phyloP scores from a whole-genome alignment of 1,140 invertebrate genomes.

The Microplitis mediator region DNA sequence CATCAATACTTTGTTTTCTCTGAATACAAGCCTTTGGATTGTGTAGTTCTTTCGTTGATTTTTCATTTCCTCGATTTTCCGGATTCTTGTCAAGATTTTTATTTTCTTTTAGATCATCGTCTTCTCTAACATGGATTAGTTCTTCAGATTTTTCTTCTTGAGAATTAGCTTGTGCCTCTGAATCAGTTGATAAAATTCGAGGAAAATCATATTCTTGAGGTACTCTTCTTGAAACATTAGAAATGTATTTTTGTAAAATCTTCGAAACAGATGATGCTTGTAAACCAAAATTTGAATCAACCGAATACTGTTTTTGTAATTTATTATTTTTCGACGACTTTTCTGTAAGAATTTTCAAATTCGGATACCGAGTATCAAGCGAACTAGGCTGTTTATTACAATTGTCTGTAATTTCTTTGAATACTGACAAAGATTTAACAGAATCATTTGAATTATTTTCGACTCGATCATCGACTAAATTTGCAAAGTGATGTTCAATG shows the following conservation, averaged over 20 bases:
- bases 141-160: not conserved
- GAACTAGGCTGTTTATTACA: not conserved
- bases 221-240: conserved; percentile 24
- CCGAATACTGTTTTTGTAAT: conserved; percentile 44
- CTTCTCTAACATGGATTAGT: not conserved
- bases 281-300: conserved; percentile 27
- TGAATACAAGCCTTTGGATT: not conserved
- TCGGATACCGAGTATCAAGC: not conserved
- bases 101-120: not conserved
- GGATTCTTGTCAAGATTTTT: conserved; percentile 6
- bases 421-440: too few relatives aligned
- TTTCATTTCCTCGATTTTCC: not conserved
- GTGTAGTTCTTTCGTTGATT: not conserved
- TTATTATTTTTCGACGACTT: conserved; percentile 8
- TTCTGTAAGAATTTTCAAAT: not conserved
- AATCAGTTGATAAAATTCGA: conserved; percentile 35
- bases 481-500: too few relatives aligned
- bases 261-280: not conserved
- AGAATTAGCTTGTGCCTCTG: not conserved
- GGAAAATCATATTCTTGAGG: too few relatives aligned
- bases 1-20: conserved; percentile 29
- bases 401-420: not conserved
- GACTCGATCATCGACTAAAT: too few relatives aligned
- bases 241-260: conserved; percentile 31
- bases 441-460: not conserved